phyloP scores from a whole-genome alignment of 2,888 invertebrate genomes.

The Trissolcus japonicus region DNA sequence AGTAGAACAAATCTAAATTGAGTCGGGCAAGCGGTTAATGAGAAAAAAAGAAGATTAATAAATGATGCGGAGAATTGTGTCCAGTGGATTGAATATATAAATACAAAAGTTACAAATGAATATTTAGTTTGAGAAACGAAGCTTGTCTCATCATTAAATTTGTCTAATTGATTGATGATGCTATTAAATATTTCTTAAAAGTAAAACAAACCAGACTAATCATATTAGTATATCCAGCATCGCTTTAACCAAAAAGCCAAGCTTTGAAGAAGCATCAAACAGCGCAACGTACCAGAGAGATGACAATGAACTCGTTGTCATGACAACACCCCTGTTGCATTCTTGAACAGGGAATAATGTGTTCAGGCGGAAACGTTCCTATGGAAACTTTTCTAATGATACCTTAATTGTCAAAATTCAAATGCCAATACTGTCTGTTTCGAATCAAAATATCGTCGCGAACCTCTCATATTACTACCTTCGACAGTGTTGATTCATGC shows the following conservation, averaged over 20 bases:
- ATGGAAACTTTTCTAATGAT: constrained; percentile 3
- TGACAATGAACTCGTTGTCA: constrained; percentile 38
- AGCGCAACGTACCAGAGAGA: constrained; percentile 19
- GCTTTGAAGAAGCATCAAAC: constrained; percentile 37
- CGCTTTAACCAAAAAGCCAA: background rate
- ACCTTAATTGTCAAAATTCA: constrained; percentile 1
- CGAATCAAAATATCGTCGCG: background rate
- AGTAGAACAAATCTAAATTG: too few relatives aligned
- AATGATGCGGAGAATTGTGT: too few relatives aligned
- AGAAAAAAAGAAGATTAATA: too few relatives aligned
- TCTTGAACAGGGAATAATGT: too few relatives aligned
- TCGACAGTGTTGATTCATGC: too few relatives aligned
- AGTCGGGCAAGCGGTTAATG: too few relatives aligned
- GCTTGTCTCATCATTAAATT: too few relatives aligned
- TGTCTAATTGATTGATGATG: too few relatives aligned
- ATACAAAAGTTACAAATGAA: too few relatives aligned
- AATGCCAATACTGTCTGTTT: background rate
- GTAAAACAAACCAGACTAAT: constrained; percentile 3
- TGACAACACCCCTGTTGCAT: constrained; percentile 28
- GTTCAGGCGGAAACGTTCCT: background rate
- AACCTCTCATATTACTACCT: too few relatives aligned
- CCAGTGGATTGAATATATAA: too few relatives aligned
- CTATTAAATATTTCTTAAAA: background rate
- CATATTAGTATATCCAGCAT: background rate
- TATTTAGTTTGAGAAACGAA: too few relatives aligned